Evolutionary conservation across 1,140 invertebrate genomes (phyloP).

Genomic region (Trichonephila clavipes): DNA sequence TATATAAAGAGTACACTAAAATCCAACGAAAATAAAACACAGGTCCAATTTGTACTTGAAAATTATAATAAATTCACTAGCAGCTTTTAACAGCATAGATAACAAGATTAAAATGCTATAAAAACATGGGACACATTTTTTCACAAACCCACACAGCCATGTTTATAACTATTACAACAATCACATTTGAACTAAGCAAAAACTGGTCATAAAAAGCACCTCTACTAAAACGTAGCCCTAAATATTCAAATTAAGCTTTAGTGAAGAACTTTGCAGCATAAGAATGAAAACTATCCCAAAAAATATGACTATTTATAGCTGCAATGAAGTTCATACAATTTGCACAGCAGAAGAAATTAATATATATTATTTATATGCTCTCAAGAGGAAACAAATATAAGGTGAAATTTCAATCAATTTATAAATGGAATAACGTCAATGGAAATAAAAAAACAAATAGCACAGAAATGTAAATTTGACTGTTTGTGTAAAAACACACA

Average conservation of each 20-base stretch:
- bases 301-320: neutral
- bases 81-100: neutral
- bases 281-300: neutral
- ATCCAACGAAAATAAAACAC: neutral
- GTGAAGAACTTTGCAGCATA: neutral
- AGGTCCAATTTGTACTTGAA: neutral
- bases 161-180: too few species aligned
- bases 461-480: neutral
- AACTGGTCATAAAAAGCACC: neutral
- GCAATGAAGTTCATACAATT: neutral
- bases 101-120: neutral
- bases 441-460: neutral
- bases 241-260: slow-evolving; percentile 14
- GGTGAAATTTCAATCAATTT: neutral
- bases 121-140: neutral
- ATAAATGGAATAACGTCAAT: neutral
- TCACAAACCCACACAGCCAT: too few species aligned
- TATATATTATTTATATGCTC: neutral
- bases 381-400: neutral
- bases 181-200: too few species aligned
- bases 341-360: neutral
- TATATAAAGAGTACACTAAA: neutral
- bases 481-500: neutral
- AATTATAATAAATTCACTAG: neutral
- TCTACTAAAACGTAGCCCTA: neutral